Conservation (phyloP, 2,113 vertebrate genomes). For the Gymnorhina tibicen region DNA sequence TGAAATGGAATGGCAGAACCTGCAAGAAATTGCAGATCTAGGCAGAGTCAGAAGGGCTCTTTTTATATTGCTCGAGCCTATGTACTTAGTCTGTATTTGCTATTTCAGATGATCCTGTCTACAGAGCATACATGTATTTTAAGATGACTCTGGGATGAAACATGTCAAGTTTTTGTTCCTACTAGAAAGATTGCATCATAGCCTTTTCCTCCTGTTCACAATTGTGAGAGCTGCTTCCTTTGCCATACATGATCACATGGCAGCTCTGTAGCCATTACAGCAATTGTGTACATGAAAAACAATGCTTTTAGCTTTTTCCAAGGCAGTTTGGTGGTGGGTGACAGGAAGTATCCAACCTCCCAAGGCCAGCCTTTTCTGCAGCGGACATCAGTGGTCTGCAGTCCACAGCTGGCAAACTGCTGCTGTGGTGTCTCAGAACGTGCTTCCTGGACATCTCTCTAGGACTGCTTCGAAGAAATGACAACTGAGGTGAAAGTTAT, state of each 20-base stretch:
- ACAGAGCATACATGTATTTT: not conserved
- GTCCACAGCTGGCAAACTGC: not conserved
- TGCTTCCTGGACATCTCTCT: not conserved
- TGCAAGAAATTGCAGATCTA: not conserved
- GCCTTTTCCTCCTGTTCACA: not conserved
- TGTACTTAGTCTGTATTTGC: not conserved
- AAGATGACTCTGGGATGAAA: not conserved
- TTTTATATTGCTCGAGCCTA: not conserved
- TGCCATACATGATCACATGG: not conserved
- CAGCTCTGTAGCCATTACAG: not conserved
- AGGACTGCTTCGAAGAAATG: not conserved
- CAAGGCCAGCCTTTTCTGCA: not conserved
- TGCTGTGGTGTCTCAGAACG: not conserved
- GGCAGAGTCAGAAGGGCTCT: not conserved
- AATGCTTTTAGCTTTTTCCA: not conserved
- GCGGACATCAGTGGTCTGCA: not conserved
- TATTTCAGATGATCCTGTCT: not conserved
- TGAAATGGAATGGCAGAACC: conserved; percentile 7
- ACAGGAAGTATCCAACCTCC: not conserved
- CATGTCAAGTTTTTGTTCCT: not conserved
- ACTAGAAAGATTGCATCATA: not conserved
- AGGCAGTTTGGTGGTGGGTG: not conserved
- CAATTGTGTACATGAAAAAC: not conserved
- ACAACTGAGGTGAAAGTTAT: not conserved
- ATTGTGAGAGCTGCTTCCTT: not conserved